Base-by-base conservation (phyloP, 2,797 vertebrate species). In the Pyrrhura leucotis region DNA sequence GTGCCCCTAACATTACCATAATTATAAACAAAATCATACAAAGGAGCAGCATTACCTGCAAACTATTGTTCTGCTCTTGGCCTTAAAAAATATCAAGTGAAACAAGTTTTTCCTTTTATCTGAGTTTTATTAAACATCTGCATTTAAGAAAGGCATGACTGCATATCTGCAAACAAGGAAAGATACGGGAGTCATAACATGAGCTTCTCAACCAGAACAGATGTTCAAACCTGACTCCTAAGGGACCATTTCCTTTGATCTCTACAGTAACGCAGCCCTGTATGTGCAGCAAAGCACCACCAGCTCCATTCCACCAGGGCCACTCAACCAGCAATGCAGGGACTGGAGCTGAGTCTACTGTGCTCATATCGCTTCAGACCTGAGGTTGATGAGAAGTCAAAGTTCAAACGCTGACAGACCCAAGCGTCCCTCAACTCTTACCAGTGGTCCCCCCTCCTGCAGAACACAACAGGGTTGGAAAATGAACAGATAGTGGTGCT, bases 71-170 rank as follows among this genome's bases (percentile, higher is more conserved):
- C 92, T 97, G 88, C 90, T 97, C 92, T 92, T 0, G 1, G 86
- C 73, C 93, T 97, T 96, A 95, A 97, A 97, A 97, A 94, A 95
- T 54, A 63, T 74, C 33, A 83, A 87, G 87, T 88, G 90, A 94
- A 97, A 96, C 86, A 77, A 85, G 19, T 65, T 65, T 95, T 88
- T 83, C 28, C 77, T 91, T 77, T 92, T 93, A 94, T 80, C 77
- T 73, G 68, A 77, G 63, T 93, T 97, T 96, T 90, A 93, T 94
- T 93, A 95, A 97, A 87, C 93, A 87, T 95, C 75, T 88, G 76
- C 75, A 14, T 88, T 96, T 88, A 93, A 93, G 86, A 94, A 95
- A 93, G 84, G 80, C 78, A 92, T 95, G 94, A 93, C 85, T 85
- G 58, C 79, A 9, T 88, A 95, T 85, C 91, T 71, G 58, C 44